Evolutionary conservation across 1,140 invertebrate genomes (phyloP), one percentile per base, ranked within the genome.

Genomic region (Matsumurasca onukii): DNA sequence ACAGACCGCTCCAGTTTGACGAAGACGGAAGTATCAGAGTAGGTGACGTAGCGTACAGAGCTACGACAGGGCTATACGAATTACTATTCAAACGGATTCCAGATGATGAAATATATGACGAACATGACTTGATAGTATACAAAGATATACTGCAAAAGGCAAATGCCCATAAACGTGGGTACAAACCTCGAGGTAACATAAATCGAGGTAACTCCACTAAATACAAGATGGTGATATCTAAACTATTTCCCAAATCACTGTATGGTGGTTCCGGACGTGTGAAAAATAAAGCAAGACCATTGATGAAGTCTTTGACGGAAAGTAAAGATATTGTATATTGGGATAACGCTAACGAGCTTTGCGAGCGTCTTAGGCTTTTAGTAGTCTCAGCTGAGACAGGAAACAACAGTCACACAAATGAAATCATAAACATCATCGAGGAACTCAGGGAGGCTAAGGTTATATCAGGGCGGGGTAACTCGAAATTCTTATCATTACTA

Each of bases 381-480:
- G 24, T 24, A 12, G 24, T 31, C 12, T 61, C 57, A 2, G 30
- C 24, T 5, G 57, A 61, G 12, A 31, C 57, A 15, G 57, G 57
- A 15, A 3, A 61, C 30, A 25, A 22, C 2, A 15, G 12, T 61
- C 57, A 61, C 29, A 31, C 25, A 5, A 61, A 61, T 61, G 57
- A 61, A 20, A 61, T 61, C 13, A 3, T 31, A 3, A 29, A 27
- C 12, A 31, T 61, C 30, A 29, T 61, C 12, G 57, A 61, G 20
- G 57, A 61, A 29, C 29, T 61, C 2, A 22, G 25, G 3, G 57
- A 61, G 30, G 57, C 12, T 3, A 29, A 29, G 2, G 13, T 61
- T 61, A 61, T 61, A 61, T 27, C 25, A 61, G 57, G 57, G 17
- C 30, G 24, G 25, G 57, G 57, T 29, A 61, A 61, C 30, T 3